Evolutionary conservation across 30 jellyfish, hydroid and myxozoan genomes (phyloP).

Genomic region (Pseudorhiza aurosa): DNA sequence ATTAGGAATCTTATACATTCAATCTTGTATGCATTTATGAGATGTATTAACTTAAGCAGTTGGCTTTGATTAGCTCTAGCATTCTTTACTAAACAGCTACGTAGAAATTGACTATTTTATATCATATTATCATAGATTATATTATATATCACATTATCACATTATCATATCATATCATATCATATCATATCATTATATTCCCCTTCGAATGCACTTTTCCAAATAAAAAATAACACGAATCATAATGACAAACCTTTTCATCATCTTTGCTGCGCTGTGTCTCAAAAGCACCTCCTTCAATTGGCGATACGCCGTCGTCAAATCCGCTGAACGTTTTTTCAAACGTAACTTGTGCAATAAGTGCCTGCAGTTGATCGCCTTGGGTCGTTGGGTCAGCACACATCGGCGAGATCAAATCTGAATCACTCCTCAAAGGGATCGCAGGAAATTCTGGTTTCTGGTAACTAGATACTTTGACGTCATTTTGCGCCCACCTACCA

Average conservation of each 20-base stretch:
- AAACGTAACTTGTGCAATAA: conserved; percentile 54
- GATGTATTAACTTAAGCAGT: too few species aligned
- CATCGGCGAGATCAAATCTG: conserved; percentile 12
- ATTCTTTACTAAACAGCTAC: too few species aligned
- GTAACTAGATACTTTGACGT: background rate
- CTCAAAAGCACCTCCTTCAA: background rate
- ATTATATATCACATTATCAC: too few species aligned
- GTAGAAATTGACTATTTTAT: too few species aligned
- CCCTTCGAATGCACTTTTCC: too few species aligned
- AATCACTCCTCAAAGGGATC: background rate
- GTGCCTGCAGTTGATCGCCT: conserved; percentile 41
- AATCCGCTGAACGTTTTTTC: conserved; percentile 37
- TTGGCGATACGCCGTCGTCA: background rate
- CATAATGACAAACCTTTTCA: conserved; percentile 6
- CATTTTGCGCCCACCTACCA: background rate
- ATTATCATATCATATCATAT: too few species aligned
- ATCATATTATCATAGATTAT: too few species aligned
- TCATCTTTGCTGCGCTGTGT: background rate
- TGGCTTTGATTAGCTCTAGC: too few species aligned
- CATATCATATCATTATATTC: too few species aligned
- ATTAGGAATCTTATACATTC: too few species aligned
- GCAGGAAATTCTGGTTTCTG: background rate
- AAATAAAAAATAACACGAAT: too few species aligned
- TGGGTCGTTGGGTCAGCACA: conserved; percentile 28
- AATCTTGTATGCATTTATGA: too few species aligned